These are phyloP conservation scores for Psittacus erithacus DNA, from an alignment of 2,113 vertebrate species.

Conservation along the genomic window DNA sequence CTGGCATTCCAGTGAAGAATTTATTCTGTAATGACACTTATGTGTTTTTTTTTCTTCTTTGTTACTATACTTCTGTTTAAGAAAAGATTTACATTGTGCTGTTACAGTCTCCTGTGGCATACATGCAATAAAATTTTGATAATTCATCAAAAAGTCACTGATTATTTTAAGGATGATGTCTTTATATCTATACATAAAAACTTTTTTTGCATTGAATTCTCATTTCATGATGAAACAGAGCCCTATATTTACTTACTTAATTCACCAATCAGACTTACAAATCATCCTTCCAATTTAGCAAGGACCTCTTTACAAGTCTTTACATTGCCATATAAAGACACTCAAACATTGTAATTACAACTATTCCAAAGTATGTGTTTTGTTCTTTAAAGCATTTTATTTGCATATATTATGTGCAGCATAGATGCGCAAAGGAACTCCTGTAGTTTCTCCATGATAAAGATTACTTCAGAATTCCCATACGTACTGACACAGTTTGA, in stretches of 20 bases:
- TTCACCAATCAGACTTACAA: background rate
- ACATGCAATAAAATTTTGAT: background rate
- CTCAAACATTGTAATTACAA: fast-evolving
- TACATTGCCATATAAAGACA: background rate
- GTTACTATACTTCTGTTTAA: background rate
- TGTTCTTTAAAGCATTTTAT: background rate
- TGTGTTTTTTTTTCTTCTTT: background rate
- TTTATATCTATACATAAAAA: background rate
- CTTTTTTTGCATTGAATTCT: background rate
- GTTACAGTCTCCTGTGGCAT: background rate
- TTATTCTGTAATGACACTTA: background rate
- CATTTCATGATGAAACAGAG: background rate
- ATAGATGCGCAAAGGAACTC: background rate
- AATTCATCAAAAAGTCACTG: background rate
- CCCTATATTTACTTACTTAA: background rate
- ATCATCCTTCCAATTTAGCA: background rate
- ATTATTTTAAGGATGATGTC: background rate
- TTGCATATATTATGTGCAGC: background rate
- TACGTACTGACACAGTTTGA: background rate
- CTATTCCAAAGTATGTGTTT: background rate
- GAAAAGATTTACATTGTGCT: background rate
- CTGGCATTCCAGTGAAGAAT: background rate
- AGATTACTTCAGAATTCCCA: background rate
- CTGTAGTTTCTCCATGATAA: background rate
- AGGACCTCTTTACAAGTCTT: background rate